Conservation (phyloP, 2,888 invertebrate species). For the Xylocampa areola region DNA sequence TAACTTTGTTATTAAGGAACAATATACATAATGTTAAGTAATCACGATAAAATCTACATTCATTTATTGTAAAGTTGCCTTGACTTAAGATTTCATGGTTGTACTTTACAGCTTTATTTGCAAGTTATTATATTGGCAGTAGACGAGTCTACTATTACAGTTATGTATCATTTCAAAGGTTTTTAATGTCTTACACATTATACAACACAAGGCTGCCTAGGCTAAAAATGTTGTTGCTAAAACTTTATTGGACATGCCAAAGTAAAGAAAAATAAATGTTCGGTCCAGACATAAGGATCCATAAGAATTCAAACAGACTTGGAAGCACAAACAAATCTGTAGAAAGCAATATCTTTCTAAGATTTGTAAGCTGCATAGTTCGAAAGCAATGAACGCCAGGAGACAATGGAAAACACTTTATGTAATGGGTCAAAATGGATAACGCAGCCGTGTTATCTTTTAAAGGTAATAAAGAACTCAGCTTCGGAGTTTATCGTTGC, state of each 20-base stretch:
- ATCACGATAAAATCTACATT: slow-evolving; percentile 60
- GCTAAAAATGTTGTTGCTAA: neutral
- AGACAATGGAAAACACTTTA: slow-evolving; percentile 82
- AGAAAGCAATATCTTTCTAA: slow-evolving; percentile 40
- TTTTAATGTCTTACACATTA: slow-evolving; percentile 11
- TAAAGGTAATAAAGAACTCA: slow-evolving; percentile 82
- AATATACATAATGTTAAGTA: slow-evolving; percentile 49
- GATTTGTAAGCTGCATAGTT: slow-evolving; percentile 54
- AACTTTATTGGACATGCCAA: neutral
- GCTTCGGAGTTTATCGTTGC: slow-evolving; percentile 75
- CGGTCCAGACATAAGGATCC: neutral
- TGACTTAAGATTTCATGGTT: slow-evolving; percentile 51
- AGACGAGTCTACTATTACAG: slow-evolving; percentile 31
- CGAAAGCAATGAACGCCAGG: slow-evolving; percentile 61
- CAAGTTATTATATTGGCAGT: slow-evolving; percentile 38
- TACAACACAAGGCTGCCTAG: neutral
- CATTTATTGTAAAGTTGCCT: slow-evolving; percentile 46
- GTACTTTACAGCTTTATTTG: slow-evolving; percentile 46
- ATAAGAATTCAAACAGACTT: no score
- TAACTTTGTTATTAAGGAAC: slow-evolving; percentile 33
- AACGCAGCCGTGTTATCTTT: slow-evolving; percentile 79
- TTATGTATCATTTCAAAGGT: slow-evolving; percentile 20
- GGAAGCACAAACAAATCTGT: slow-evolving; percentile 15
- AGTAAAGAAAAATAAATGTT: slow-evolving; percentile 2
- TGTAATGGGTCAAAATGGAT: slow-evolving; percentile 83